Evolutionary conservation across 2,888 invertebrate species (phyloP).

Genomic region (Thereva unica): DNA sequence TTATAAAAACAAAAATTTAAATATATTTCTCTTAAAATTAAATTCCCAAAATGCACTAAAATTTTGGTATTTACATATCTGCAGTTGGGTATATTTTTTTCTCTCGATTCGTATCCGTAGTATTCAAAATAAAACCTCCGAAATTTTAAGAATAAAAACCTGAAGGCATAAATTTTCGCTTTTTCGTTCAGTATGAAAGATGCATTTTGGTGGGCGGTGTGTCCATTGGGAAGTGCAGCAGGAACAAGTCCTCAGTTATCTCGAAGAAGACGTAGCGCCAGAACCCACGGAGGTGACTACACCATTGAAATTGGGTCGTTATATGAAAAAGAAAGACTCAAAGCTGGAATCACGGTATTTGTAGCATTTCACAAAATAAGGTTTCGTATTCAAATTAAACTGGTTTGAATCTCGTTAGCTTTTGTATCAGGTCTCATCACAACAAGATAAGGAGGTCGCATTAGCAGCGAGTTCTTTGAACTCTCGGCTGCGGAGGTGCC

Average conservation of each 20-base stretch:
- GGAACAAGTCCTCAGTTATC: not conserved
- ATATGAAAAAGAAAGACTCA: conserved; percentile 20
- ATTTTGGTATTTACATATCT: no score
- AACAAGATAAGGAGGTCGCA: conserved; percentile 25
- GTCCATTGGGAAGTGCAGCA: not conserved
- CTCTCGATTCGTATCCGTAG: no score
- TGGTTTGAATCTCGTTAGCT: conserved; percentile 18
- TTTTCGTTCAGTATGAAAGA: no score
- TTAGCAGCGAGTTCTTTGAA: conserved; percentile 19
- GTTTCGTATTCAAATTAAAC: conserved; percentile 15
- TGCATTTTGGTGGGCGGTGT: no score
- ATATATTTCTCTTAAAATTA: no score
- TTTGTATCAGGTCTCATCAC: conserved; percentile 4
- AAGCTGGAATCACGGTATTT: conserved; percentile 28
- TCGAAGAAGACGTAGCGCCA: conserved; percentile 7
- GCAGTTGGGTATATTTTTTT: no score
- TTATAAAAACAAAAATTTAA: no score
- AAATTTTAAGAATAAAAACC: no score
- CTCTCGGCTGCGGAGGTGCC: not conserved
- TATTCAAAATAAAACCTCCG: no score
- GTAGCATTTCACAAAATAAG: conserved; percentile 26
- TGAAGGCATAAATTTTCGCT: no score
- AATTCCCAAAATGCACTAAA: no score
- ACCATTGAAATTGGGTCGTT: conserved; percentile 27
- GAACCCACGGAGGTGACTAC: conserved; percentile 13